These are phyloP conservation scores for Chelonus insularis DNA, from an alignment of 1,140 invertebrate genomes.

Conservation along the genomic window DNA sequence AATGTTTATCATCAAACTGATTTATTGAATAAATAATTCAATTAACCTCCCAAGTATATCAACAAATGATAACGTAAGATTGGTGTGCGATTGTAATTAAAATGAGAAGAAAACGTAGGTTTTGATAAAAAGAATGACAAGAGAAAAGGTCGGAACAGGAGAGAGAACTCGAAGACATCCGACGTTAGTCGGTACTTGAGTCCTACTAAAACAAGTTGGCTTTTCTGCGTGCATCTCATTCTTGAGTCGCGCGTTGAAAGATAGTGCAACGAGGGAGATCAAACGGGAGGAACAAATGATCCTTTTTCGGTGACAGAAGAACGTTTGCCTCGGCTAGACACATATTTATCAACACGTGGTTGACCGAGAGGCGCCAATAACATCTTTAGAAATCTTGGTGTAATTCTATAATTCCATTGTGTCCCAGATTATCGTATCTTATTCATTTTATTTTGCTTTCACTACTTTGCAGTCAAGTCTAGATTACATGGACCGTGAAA, in stretches of 20 bases:
- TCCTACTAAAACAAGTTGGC: constrained; percentile 20
- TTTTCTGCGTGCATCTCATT: constrained; percentile 5
- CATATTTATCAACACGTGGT: constrained; percentile 8
- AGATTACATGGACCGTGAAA: constrained; percentile 4
- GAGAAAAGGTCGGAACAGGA: neutral
- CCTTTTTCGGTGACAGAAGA: constrained; percentile 4
- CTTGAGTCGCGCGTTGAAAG: constrained; percentile 8
- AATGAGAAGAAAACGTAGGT: too few relatives aligned
- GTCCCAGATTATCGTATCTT: constrained; percentile 10
- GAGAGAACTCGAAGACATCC: constrained; percentile 15
- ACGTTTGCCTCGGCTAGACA: constrained; percentile 9
- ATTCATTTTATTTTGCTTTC: constrained; percentile 1
- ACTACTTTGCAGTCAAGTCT: neutral
- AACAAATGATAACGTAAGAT: too few relatives aligned
- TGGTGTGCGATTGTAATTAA: too few relatives aligned
- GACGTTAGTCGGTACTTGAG: constrained; percentile 21
- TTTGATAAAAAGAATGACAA: neutral
- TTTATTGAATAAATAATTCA: too few relatives aligned
- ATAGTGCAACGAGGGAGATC: constrained; percentile 12
- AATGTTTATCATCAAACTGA: too few relatives aligned
- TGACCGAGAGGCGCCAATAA: constrained; percentile 2
- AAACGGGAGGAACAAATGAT: neutral
- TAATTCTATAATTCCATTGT: neutral
- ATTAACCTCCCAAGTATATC: too few relatives aligned
- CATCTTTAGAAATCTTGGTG: neutral